A percentile compares a stretch with the other conserved stretches of the same genome.
Conservation (phyloP, 2,888 invertebrate species). For the Gortyna flavago region DNA sequence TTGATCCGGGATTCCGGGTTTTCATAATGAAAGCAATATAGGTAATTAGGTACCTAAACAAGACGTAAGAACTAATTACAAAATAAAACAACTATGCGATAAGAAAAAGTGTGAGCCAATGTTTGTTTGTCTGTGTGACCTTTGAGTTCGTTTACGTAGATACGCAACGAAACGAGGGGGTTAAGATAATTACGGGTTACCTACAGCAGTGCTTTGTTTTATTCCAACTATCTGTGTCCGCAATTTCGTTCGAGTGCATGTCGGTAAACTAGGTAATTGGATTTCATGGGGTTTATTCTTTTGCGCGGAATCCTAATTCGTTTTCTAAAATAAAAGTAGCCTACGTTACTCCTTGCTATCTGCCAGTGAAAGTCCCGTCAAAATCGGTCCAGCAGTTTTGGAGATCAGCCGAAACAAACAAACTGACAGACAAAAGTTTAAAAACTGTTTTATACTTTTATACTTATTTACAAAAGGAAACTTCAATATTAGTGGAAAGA, state of each 20-base stretch:
- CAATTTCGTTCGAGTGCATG: no score
- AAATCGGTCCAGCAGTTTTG: no score
- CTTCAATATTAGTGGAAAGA: not conserved
- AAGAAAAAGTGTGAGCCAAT: constrained; percentile 46
- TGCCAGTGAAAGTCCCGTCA: no score
- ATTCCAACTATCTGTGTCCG: not conserved
- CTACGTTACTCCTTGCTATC: no score
- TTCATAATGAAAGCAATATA: not conserved
- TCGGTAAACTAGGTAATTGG: no score
- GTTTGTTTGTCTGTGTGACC: constrained; percentile 48
- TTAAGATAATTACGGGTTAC: constrained; percentile 22
- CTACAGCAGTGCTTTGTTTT: constrained; percentile 12
- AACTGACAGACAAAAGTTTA: no score
- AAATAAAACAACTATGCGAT: constrained; percentile 31
- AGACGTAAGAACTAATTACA: constrained; percentile 15
- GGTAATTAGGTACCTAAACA: constrained; percentile 1
- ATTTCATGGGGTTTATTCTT: not conserved
- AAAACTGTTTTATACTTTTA: no score
- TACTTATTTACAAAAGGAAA: no score
- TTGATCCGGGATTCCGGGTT: not conserved
- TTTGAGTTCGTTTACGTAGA: constrained; percentile 42
- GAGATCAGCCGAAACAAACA: no score
- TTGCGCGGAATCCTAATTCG: not conserved
- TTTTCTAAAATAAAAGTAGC: not conserved
- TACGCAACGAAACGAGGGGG: constrained; percentile 8